Conservation (phyloP, 2,113 vertebrate genomes). For the Anoplopoma fimbria region DNA sequence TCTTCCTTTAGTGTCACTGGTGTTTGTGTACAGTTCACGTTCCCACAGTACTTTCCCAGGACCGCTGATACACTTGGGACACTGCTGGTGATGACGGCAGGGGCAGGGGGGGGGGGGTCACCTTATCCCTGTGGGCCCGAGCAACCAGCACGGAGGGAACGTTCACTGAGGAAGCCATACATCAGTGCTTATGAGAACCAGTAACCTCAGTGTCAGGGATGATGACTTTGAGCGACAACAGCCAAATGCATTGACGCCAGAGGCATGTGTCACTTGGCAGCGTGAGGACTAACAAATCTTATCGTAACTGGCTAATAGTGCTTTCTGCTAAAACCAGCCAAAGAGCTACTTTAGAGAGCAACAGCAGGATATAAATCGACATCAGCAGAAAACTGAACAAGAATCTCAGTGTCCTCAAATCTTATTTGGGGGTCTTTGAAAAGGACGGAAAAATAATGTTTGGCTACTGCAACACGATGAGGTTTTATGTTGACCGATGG, state of each 20-base stretch:
- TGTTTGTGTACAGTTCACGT: conserved; percentile 74
- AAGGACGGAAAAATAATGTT: conserved; percentile 53
- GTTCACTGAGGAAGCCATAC: conserved; percentile 58
- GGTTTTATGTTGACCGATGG: conserved; percentile 44
- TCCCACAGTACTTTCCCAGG: conserved; percentile 84
- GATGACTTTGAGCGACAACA: conserved; percentile 51
- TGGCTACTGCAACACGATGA: conserved; percentile 52
- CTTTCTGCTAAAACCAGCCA: conserved; percentile 31
- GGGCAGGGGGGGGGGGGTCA: conserved; percentile 64
- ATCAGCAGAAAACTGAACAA: conserved; percentile 33
- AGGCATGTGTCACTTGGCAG: conserved; percentile 64
- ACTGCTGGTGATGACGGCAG: conserved; percentile 54
- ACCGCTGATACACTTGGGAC: conserved; percentile 75
- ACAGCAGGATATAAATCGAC: conserved; percentile 26
- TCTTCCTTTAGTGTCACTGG: conserved; percentile 56
- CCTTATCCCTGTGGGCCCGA: conserved; percentile 48
- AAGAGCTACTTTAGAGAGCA: conserved; percentile 3
- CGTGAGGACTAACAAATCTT: conserved; percentile 42
- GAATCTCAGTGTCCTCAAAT: conserved; percentile 7
- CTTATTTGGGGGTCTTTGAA: conserved; percentile 5
- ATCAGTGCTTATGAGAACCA: conserved; percentile 52
- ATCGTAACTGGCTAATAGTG: conserved; percentile 32
- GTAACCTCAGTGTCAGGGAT: conserved; percentile 50
- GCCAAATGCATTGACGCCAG: conserved; percentile 40
- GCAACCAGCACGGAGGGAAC: conserved; percentile 9